These are phyloP conservation scores for Eriocheir sinensis DNA, from an alignment of 1,140 invertebrate species.

Conservation along the genomic window DNA sequence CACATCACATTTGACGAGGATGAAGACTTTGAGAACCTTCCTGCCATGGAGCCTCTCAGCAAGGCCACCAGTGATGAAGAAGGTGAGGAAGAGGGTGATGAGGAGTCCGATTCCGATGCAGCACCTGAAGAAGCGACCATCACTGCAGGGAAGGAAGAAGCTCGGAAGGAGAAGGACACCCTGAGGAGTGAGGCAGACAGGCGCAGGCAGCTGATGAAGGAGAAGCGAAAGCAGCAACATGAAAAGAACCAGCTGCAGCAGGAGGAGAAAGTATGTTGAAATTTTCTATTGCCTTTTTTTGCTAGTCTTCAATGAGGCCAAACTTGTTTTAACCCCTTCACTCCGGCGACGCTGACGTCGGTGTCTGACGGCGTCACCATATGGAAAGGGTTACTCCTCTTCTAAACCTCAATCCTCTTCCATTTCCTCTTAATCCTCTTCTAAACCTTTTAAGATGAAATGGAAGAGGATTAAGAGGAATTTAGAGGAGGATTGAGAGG, in stretches of 20 bases:
- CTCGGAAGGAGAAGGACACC: not conserved
- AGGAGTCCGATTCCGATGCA: slow-evolving; percentile 29
- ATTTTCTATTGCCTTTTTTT: not conserved
- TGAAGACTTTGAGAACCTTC: slow-evolving; percentile 23
- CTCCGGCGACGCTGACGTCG: too few species aligned
- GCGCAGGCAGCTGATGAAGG: not conserved
- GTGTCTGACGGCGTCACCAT: too few species aligned
- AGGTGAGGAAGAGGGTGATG: not conserved
- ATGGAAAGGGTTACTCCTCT: too few species aligned
- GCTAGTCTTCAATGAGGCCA: too few species aligned
- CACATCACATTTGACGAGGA: slow-evolving; percentile 44
- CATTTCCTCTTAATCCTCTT: too few species aligned
- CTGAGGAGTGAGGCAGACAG: not conserved
- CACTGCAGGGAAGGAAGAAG: not conserved
- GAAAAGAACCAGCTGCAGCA: slow-evolving; percentile 34
- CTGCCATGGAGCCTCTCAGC: not conserved
- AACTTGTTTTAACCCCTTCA: too few species aligned
- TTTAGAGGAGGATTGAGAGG: too few species aligned
- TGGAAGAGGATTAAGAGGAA: too few species aligned
- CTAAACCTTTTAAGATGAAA: too few species aligned
- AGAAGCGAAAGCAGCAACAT: slow-evolving; percentile 24
- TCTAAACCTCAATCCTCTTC: too few species aligned
- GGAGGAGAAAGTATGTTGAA: slow-evolving; percentile 17
- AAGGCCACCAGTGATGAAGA: not conserved
- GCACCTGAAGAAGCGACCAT: slow-evolving; percentile 37